phyloP scores from a whole-genome alignment of 2,888 invertebrate genomes.

The Lepidonotus clava region DNA sequence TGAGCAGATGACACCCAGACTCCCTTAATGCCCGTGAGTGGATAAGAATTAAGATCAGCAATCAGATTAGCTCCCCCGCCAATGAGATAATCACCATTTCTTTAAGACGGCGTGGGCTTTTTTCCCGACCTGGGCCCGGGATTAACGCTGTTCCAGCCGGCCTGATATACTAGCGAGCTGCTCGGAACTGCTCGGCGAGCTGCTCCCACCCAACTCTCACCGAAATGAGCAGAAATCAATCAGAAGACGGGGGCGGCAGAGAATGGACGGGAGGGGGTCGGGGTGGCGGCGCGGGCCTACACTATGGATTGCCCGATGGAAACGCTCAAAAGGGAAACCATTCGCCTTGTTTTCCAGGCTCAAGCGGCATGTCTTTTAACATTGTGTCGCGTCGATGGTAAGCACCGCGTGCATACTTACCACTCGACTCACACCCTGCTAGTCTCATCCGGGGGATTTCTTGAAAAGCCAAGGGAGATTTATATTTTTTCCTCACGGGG shows the following conservation, averaged over 20 bases:
- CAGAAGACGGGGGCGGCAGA: neutral
- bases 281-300: neutral
- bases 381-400: neutral
- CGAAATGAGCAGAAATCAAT: slow-evolving; percentile 28
- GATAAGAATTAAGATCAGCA: slow-evolving; percentile 52
- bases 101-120: slow-evolving; percentile 27
- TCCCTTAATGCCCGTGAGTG: slow-evolving; percentile 39
- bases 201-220: neutral
- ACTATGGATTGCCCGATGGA: neutral
- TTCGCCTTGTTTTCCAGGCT: slow-evolving; percentile 3
- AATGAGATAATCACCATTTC: slow-evolving; percentile 51
- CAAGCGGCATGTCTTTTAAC: neutral
- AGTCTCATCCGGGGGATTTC: no score
- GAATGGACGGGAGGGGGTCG: neutral
- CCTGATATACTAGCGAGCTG: slow-evolving; percentile 16
- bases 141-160: neutral
- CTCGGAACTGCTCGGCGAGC: slow-evolving; percentile 11
- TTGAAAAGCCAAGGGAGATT: slow-evolving; percentile 28
- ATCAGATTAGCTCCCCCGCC: slow-evolving; percentile 44
- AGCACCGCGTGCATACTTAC: neutral
- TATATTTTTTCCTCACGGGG: neutral
- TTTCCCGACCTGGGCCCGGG: slow-evolving; percentile 8
- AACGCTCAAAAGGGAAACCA: slow-evolving; percentile 4
- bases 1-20: slow-evolving; percentile 48
- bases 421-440: no score